Percentiles rank a stretch among this genome's conserved stretches.
Conservation (phyloP, 2,113 vertebrate genomes). For the Grammatotria lemairii region DNA sequence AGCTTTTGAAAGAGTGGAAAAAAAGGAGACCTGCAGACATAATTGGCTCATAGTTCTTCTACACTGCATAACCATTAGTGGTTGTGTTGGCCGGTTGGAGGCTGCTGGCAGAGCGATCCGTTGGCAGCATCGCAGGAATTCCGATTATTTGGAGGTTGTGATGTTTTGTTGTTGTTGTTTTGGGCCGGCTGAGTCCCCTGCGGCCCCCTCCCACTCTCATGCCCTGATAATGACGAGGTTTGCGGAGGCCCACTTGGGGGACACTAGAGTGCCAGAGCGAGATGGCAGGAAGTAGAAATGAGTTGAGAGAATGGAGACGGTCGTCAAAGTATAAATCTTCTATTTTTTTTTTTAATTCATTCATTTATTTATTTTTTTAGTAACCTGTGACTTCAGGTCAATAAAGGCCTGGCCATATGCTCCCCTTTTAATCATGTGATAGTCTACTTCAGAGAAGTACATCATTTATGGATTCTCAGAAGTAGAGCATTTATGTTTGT, state of each 20-base stretch:
- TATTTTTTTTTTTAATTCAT: neutral
- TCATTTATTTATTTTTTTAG: neutral
- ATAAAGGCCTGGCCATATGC: neutral
- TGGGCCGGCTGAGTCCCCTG: neutral
- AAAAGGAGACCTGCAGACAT: neutral
- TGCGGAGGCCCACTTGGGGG: constrained; percentile 21
- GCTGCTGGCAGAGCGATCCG: neutral
- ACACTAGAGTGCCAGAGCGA: neutral
- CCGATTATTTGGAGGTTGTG: constrained; percentile 24
- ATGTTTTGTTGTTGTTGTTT: constrained; percentile 51
- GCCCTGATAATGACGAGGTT: constrained; percentile 2
- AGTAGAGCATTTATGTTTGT: neutral
- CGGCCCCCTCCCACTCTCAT: neutral
- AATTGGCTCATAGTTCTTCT: constrained; percentile 13
- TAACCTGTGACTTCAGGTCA: neutral
- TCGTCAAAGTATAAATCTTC: neutral
- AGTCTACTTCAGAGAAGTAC: neutral
- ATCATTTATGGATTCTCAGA: neutral
- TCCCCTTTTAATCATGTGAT: neutral
- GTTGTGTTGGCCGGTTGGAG: neutral
- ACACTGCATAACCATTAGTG: neutral
- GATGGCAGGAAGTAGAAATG: neutral
- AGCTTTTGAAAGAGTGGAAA: neutral
- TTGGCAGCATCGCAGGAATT: constrained; percentile 32
- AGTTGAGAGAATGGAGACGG: neutral